Evolutionary conservation across 1,140 invertebrate species (phyloP).

Genomic region (Cyclargus thomasi): DNA sequence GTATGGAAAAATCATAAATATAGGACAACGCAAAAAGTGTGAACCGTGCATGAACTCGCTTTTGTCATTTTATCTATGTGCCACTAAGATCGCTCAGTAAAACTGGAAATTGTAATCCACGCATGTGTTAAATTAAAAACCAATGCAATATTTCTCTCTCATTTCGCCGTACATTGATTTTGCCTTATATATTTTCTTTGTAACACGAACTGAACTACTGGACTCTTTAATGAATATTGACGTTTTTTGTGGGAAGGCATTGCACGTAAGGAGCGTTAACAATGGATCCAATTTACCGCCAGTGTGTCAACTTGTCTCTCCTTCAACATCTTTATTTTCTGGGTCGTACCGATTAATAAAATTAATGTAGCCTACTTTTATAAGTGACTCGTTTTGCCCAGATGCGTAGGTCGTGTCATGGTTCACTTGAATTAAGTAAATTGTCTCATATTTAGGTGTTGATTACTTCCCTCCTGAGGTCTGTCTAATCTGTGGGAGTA

Average conservation of each 20-base stretch:
- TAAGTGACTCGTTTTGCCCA: constrained; percentile 34
- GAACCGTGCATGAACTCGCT: background rate
- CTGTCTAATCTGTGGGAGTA: constrained; percentile 4
- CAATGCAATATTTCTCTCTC: too few relatives aligned
- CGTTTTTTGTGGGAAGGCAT: background rate
- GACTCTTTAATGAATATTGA: too few relatives aligned
- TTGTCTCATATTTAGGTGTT: constrained; percentile 20
- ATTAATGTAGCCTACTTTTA: constrained; percentile 68
- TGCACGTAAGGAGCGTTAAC: background rate
- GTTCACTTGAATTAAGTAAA: constrained; percentile 24
- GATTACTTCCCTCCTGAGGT: background rate
- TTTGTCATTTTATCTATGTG: too few relatives aligned
- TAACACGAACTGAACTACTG: too few relatives aligned
- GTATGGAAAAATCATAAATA: constrained; percentile 28
- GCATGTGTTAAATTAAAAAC: too few relatives aligned
- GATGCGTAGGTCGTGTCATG: constrained; percentile 28
- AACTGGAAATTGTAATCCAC: too few relatives aligned
- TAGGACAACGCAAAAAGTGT: background rate
- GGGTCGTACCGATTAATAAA: constrained; percentile 67
- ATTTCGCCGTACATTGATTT: too few relatives aligned
- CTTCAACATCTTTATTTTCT: constrained; percentile 55
- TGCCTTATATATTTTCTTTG: too few relatives aligned
- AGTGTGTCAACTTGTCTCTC: constrained; percentile 37
- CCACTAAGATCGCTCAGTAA: too few relatives aligned
- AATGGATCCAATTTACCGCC: constrained; percentile 28